Conservation (phyloP, 2,888 invertebrate species). For the Melinopterus prodromus region DNA sequence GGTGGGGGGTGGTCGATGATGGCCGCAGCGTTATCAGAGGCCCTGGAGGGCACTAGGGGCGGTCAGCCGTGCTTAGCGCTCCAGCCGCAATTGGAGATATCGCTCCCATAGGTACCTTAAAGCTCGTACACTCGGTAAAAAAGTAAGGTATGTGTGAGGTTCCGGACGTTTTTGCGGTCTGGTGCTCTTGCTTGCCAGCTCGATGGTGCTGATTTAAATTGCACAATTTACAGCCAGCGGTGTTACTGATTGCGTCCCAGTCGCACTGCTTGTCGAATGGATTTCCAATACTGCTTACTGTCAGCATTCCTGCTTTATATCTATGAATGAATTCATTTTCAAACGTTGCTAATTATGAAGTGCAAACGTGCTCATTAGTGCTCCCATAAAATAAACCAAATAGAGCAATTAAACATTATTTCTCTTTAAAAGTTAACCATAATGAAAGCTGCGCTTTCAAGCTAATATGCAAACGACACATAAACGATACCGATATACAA, state of each 20-base stretch:
- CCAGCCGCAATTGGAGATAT: constrained; percentile 46
- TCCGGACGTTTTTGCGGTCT: not conserved
- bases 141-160: not conserved
- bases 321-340: not conserved
- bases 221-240: not conserved
- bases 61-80: constrained; percentile 45
- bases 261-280: not conserved
- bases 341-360: not conserved
- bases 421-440: too few relatives aligned
- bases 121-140: not conserved
- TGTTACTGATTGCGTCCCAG: not conserved
- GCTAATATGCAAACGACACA: too few relatives aligned
- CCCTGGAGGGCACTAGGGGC: constrained; percentile 44
- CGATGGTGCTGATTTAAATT: not conserved
- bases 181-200: not conserved
- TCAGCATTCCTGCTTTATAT: not conserved
- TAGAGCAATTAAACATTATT: too few relatives aligned
- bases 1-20: constrained; percentile 43
- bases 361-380: too few relatives aligned
- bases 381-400: too few relatives aligned
- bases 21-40: constrained; percentile 45
- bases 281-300: not conserved
- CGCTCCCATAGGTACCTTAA: constrained; percentile 44
- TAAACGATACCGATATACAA: too few relatives aligned
- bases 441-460: too few relatives aligned